A percentile compares a stretch with the other conserved stretches of the same genome.
These are phyloP conservation scores for Halichoerus grypus DNA, from an alignment of 2,113 vertebrate species.

Conservation along the genomic window DNA sequence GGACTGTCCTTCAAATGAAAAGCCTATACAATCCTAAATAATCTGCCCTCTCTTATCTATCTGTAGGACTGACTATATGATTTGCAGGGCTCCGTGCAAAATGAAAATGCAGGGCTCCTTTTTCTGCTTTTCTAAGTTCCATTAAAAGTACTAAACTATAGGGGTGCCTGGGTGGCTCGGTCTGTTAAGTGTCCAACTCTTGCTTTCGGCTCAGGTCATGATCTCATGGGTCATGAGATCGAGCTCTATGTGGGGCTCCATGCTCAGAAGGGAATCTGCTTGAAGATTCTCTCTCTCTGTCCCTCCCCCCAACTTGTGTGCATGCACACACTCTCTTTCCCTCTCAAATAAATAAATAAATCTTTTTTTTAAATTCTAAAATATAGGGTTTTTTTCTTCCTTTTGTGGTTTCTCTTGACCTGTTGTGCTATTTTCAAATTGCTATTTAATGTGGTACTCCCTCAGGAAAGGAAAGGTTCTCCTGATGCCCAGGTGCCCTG, in stretches of 20 bases:
- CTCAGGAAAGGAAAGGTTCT: not conserved
- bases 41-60: not conserved
- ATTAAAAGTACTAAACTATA: not conserved
- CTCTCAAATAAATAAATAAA: not conserved
- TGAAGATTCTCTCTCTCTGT: not conserved
- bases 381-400: not conserved
- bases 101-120: not conserved
- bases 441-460: not conserved
- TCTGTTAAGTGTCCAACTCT: too few species aligned
- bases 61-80: not conserved
- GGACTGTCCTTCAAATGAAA: not conserved
- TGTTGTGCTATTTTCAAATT: not conserved
- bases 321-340: not conserved
- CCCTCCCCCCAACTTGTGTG: not conserved
- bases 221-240: not conserved
- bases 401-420: not conserved
- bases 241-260: not conserved
- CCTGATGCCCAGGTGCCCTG: accelerated
- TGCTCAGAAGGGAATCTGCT: not conserved
- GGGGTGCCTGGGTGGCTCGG: too few species aligned
- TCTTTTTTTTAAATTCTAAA: not conserved
- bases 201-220: not conserved
- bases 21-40: not conserved
- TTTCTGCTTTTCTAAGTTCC: not conserved
- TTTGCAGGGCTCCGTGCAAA: not conserved